phyloP scores from a whole-genome alignment of 1,140 invertebrate species.

The Hyles euphorbiae region DNA sequence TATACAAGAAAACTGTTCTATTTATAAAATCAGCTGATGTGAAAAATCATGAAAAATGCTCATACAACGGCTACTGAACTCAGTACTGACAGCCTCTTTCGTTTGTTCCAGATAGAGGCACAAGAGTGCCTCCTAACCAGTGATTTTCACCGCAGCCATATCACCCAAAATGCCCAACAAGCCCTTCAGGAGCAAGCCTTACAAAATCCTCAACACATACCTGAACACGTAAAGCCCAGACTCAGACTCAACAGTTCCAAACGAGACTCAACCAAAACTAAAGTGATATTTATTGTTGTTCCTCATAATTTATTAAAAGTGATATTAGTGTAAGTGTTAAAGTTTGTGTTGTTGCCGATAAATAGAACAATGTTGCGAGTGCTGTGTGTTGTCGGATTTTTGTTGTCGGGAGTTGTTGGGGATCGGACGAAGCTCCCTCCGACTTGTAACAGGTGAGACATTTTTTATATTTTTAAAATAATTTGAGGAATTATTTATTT shows the following conservation, averaged over 20 bases:
- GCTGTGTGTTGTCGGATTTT: slow-evolving; percentile 30
- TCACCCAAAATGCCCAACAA: slow-evolving; percentile 47
- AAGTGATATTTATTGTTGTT: slow-evolving; percentile 31
- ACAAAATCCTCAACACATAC: slow-evolving; percentile 48
- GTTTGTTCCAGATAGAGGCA: slow-evolving; percentile 42
- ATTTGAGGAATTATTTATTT: too few relatives aligned
- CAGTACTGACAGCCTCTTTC: too few relatives aligned
- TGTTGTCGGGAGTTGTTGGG: slow-evolving; percentile 32
- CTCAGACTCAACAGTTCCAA: slow-evolving; percentile 17
- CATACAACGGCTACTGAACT: too few relatives aligned
- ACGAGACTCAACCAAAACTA: slow-evolving; percentile 23
- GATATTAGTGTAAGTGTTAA: slow-evolving; percentile 53
- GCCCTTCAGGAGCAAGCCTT: slow-evolving; percentile 46
- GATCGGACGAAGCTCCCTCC: slow-evolving; percentile 53
- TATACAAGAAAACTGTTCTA: too few relatives aligned
- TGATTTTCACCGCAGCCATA: slow-evolving; percentile 22
- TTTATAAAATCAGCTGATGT: too few relatives aligned
- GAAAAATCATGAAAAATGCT: too few relatives aligned
- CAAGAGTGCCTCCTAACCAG: slow-evolving; percentile 3
- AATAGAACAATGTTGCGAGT: slow-evolving; percentile 35
- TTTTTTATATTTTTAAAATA: slow-evolving; percentile 5
- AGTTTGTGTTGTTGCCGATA: slow-evolving; percentile 11
- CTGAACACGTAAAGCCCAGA: slow-evolving; percentile 51
- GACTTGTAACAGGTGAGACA: slow-evolving; percentile 59
- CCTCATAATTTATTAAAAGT: slow-evolving; percentile 44